Base-by-base conservation (phyloP, 2,113 vertebrate genomes). In the Sphaerodactylus townsendi region DNA sequence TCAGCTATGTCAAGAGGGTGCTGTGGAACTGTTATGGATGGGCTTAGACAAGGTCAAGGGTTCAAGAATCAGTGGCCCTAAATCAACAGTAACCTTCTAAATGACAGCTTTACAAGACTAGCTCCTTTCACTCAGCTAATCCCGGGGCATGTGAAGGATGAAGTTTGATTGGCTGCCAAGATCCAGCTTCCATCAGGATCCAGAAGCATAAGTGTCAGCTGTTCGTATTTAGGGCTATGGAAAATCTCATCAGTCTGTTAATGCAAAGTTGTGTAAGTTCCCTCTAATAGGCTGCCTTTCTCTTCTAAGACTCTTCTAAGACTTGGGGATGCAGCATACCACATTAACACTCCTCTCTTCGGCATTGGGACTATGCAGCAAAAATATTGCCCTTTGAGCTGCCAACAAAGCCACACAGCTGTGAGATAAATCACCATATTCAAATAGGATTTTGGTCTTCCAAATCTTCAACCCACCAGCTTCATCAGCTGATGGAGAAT, bases 41-140 rank as follows among this genome's bases (percentile, higher is more conserved):
- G 80, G 53, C 68, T 86, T 82, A 82, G 66, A 82, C 85, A 86
- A 86, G 80, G 80, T 82, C 68, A 86, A 65, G 80, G 80, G 80
- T 82, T 71, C 85, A 86, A 77, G 74, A 78, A 66, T 86, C 41
- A 50, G 73, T 82, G 53, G 65, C 41, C 53, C 80, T 86, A 77
- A 82, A 82, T 86, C 85, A 86, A 64, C 30, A 72, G 68, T 73
- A 86, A 82, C 85, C 66, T 89, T 92, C 87, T 39, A 72, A 6
- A 4, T 17, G 53, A 4, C 37, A n/a, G 78, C 14, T 87, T 21
- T 0, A 15, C 79, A 28, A 0, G 3, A 56, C 81, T 44, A 73
- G 76, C 53, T 89, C 30, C 0, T 82, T 82, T 86, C 85, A 77
- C 85, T 77, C 11, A 17, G 80, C 74, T 82, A 86, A 86, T 86